Base-by-base conservation (phyloP, 2,113 vertebrate genomes). In the Parotia lawesii region DNA sequence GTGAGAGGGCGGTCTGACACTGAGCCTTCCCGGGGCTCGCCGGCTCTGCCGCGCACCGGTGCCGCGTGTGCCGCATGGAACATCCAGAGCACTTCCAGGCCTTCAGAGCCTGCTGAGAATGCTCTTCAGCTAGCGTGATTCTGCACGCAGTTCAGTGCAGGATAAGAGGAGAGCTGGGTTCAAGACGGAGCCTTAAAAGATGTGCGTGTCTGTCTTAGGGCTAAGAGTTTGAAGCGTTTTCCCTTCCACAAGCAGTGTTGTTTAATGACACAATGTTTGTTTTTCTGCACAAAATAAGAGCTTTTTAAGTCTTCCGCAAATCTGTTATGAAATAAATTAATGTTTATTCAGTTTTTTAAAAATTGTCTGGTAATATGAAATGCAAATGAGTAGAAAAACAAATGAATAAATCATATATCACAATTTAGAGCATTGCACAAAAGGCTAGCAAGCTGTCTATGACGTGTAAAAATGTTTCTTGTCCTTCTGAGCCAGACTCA, bases 1-100 rank as follows among this genome's bases (percentile, higher is more conserved):
- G 18, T 97, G 58, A 96, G 96, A 94, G 96, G 95, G 95, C 97
- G 76, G 57, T 42, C 84, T 96, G 73, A 79, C 56, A 58, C 90
- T 20, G 89, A 91, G 64, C 75, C 85, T 91, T 24, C 56, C 76
- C 70, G 7, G 21, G 13, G 2, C 16, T 6, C 2, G 15, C 44
- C 1, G 5, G 0, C 78, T 28, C 2, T 3, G 78, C 61, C 45
- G n/a, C 92, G 64, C 21, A 1, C 8, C 58, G 60, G 23, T 48
- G 50, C 62, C 4, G 50, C 25, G 6, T 21, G 71, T 27, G 3
- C 56, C 89, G 5, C 50, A 37, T 19, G 21, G 42, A 58, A 31
- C 87, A 38, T 1, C 17, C 72, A 3, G 29, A 62, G 67, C 87
- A 3, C 27, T 70, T 69, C 65, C 72, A 82, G 50, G 16, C 51